phyloP scores from a whole-genome alignment of 2,888 invertebrate genomes.

The Folsomia manolachei region DNA sequence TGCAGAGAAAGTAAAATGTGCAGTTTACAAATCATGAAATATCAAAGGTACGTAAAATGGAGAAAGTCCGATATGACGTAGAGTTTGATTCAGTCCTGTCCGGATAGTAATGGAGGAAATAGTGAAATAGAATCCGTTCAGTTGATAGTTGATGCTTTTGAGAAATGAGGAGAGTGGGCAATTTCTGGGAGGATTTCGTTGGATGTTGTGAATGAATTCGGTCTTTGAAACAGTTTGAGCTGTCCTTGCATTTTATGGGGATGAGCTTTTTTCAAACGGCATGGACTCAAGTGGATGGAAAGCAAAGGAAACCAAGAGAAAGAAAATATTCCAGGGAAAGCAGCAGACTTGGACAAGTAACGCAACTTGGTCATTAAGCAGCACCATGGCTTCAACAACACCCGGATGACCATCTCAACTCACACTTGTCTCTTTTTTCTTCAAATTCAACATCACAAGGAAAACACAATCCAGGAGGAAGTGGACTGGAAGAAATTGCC shows the following conservation, averaged over 20 bases:
- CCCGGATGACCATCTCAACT: not conserved
- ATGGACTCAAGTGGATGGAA: slow-evolving; percentile 15
- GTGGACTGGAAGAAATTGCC: slow-evolving; percentile 4
- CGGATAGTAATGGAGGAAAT: no score
- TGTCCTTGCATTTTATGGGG: slow-evolving; percentile 17
- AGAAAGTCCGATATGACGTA: no score
- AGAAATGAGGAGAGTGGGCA: not conserved
- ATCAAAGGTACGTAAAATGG: no score
- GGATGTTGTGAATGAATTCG: not conserved
- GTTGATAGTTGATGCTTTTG: not conserved
- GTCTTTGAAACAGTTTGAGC: not conserved
- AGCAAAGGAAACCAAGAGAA: no score
- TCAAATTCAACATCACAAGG: no score
- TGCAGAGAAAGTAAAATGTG: no score
- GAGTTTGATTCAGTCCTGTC: no score
- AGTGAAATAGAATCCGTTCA: not conserved
- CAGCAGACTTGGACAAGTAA: no score
- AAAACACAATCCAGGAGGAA: not conserved
- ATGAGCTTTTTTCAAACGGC: not conserved
- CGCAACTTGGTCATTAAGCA: not conserved
- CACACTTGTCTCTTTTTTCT: not conserved
- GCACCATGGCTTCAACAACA: not conserved
- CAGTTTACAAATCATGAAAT: no score
- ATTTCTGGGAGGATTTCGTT: not conserved
- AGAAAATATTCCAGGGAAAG: no score